phyloP scores from a whole-genome alignment of 2,797 vertebrate genomes.

The Stomatorhinus walkeri region DNA sequence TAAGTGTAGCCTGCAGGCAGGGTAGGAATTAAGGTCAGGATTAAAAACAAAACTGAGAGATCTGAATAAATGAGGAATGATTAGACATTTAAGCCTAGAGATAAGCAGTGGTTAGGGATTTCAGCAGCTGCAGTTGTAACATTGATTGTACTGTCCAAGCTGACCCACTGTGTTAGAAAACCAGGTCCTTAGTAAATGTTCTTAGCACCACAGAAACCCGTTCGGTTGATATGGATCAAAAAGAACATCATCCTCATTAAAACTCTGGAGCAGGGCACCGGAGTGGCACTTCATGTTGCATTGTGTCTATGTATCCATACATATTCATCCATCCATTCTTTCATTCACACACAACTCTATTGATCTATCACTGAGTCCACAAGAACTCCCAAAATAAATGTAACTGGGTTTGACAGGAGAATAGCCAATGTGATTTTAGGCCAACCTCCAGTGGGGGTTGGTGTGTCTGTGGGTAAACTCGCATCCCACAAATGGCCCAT shows the following conservation, averaged over 20 bases:
- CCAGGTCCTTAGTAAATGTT: not conserved
- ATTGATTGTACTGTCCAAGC: not conserved
- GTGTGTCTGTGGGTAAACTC: not conserved
- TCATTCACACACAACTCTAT: not conserved
- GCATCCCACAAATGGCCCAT: not conserved
- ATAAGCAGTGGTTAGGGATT: not conserved
- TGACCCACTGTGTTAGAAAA: not conserved
- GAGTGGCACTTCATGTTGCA: not conserved
- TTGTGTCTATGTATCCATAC: not conserved
- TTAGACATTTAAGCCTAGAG: conserved; percentile 7
- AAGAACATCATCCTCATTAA: not conserved
- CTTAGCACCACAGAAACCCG: not conserved
- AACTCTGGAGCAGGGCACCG: not conserved
- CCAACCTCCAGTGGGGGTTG: not conserved
- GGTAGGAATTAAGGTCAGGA: conserved; percentile 8
- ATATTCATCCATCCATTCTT: not conserved
- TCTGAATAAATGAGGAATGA: conserved; percentile 16
- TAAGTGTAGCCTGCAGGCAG: conserved; percentile 12
- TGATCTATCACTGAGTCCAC: not conserved
- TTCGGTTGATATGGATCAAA: not conserved
- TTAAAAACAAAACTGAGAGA: conserved; percentile 11
- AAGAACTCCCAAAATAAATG: conserved; percentile 3
- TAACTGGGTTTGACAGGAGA: conserved; percentile 5
- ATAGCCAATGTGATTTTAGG: conserved; percentile 16
- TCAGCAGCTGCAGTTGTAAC: not conserved